These are phyloP conservation scores for Notechis scutatus DNA, from an alignment of 2,113 vertebrate genomes.

Conservation along the genomic window DNA sequence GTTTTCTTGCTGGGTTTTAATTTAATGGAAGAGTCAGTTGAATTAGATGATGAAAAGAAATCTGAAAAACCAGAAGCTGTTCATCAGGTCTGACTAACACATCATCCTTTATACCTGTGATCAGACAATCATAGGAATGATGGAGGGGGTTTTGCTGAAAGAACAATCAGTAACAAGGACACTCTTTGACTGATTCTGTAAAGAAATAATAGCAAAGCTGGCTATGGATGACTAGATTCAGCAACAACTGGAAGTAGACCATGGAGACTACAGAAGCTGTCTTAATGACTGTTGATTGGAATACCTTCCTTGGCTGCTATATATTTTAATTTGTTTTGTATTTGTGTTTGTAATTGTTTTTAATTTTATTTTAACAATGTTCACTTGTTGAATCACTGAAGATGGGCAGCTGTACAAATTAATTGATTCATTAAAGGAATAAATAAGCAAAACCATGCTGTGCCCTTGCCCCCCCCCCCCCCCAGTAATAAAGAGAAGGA, in stretches of 20 bases:
- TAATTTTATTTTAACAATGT: not conserved
- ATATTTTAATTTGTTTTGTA: not conserved
- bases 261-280: not conserved
- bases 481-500: not conserved
- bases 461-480: not conserved
- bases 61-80: not conserved
- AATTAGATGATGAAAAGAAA: not conserved
- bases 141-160: not conserved
- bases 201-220: not conserved
- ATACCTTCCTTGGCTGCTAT: not conserved
- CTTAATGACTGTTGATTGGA: not conserved
- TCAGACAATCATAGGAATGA: not conserved
- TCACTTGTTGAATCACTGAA: not conserved
- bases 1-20: not conserved
- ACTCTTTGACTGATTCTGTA: not conserved
- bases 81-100: not conserved
- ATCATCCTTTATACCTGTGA: not conserved
- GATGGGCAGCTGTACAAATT: not conserved
- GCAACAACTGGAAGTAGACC: not conserved
- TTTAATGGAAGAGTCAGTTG: not conserved
- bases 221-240: not conserved
- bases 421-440: not conserved
- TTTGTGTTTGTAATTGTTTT: not conserved
- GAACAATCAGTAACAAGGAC: not conserved
- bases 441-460: not conserved